phyloP scores from a whole-genome alignment of 2,113 vertebrate genomes.

The Enhydra lutris region DNA sequence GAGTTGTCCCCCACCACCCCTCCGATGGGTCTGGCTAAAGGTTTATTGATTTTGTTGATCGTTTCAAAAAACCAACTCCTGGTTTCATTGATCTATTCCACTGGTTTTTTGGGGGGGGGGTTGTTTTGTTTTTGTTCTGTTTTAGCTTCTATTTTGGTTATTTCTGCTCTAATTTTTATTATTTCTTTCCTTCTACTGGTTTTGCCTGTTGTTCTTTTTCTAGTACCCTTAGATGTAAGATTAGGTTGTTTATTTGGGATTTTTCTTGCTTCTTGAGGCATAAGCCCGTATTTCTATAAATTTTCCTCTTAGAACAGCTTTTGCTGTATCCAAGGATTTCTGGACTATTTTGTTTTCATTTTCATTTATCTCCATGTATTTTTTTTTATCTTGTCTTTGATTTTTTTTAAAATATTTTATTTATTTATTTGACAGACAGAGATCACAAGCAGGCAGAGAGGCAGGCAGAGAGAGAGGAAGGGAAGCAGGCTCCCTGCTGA shows the following conservation, averaged over 20 bases:
- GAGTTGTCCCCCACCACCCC: background rate
- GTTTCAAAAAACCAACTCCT: background rate
- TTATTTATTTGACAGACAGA: too few relatives aligned
- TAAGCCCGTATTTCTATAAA: background rate
- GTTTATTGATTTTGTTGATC: background rate
- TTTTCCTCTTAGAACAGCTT: background rate
- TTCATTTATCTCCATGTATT: background rate
- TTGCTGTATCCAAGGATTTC: background rate
- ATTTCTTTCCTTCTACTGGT: background rate
- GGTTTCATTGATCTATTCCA: background rate
- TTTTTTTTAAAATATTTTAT: background rate
- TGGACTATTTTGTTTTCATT: background rate
- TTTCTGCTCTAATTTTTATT: background rate
- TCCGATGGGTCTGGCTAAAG: background rate
- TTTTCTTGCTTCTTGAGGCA: background rate
- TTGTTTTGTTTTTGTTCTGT: background rate
- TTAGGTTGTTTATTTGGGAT: background rate
- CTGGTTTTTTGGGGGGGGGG: background rate
- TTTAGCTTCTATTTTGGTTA: background rate
- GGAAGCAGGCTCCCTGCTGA: too few relatives aligned
- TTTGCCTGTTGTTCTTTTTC: background rate
- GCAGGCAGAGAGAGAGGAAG: too few relatives aligned
- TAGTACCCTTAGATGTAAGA: background rate
- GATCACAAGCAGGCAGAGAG: too few relatives aligned
- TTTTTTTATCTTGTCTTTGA: background rate